Percentiles rank a stretch among this genome's conserved stretches.
These are phyloP conservation scores for Ptilonorhynchus violaceus DNA, from an alignment of 2,113 vertebrate species.

Conservation along the genomic window DNA sequence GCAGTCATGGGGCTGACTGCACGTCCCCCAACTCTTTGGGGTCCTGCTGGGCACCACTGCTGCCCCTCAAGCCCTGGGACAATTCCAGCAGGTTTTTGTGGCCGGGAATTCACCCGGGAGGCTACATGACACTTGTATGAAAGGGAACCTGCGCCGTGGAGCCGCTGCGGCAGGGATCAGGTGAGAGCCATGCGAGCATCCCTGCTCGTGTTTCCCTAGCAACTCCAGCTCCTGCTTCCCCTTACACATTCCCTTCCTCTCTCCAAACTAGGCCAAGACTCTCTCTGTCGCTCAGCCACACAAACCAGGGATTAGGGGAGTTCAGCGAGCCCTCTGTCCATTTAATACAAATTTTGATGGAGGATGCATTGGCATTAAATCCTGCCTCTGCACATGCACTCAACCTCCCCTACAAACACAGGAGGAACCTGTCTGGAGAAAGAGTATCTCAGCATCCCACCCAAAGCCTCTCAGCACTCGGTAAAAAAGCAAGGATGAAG, in stretches of 20 bases:
- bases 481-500: neutral
- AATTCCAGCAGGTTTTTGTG: neutral
- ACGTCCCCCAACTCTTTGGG: neutral
- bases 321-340: neutral
- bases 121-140: neutral
- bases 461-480: neutral
- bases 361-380: neutral
- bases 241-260: neutral
- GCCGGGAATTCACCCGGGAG: neutral
- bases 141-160: rapidly evolving
- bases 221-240: constrained; percentile 51
- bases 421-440: neutral
- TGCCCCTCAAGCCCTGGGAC: neutral
- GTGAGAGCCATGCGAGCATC: constrained; percentile 23
- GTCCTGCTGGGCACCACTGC: neutral
- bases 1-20: rapidly evolving
- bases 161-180: constrained; percentile 7
- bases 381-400: rapidly evolving
- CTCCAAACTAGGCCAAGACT: constrained; percentile 14
- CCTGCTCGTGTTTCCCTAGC: constrained; percentile 48
- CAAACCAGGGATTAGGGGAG: neutral
- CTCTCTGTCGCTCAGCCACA: neutral
- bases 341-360: neutral
- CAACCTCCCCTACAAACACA: neutral
- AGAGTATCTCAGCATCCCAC: neutral